Evolutionary conservation across 2,797 vertebrate species (phyloP), one percentile per base, ranked within the genome.

Genomic region (Parauchenoglanis ngamensis): DNA sequence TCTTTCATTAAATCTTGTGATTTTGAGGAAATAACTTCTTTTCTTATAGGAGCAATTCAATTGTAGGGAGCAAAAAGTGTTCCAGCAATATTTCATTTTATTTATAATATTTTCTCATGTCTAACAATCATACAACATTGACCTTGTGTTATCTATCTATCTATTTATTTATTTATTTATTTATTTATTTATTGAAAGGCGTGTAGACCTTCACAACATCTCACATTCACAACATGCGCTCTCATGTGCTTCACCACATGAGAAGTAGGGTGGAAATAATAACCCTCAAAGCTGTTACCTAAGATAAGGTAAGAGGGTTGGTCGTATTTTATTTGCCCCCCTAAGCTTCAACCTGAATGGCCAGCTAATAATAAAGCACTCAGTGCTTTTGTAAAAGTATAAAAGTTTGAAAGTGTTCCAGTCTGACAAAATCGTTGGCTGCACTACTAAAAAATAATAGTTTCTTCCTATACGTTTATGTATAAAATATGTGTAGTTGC

Each of bases 1-100:
- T 67, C 59, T 83, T 31, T 67, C 80, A 83, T 67, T 83, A 82
- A 21, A 67, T 67, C 61, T 11, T 35, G 15, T n/a, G 6, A 28
- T 63, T 81, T 46, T 17, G 0, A 81, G 35, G 7, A 44, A 40
- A 81, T 46, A 59, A 23, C 28, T 4, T 54, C 54, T 77, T 78
- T 56, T 35, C 46, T 52, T 4, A 3, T 5, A 65, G 44, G 8
- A 67, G 25, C 15, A 63, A 63, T 19, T 46, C 25, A 46, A 65
- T 10, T 59, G 7, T 57, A 79, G 6, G 12, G 8, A 79, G 25
- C 40, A 44, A 63, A 46, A 82, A 49, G 25, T 25, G 21, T n/a
- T 63, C 7, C 35, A 61, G 56, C 0, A 63, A 63, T 25, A 44
- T 46, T 46, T 61, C 23, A 2, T 23, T 11, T 77, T 31, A 35